Percentiles rank a stretch among this genome's conserved stretches.
Evolutionary conservation across 1,140 invertebrate genomes (phyloP).

Genomic region (Drosophila nasuta): DNA sequence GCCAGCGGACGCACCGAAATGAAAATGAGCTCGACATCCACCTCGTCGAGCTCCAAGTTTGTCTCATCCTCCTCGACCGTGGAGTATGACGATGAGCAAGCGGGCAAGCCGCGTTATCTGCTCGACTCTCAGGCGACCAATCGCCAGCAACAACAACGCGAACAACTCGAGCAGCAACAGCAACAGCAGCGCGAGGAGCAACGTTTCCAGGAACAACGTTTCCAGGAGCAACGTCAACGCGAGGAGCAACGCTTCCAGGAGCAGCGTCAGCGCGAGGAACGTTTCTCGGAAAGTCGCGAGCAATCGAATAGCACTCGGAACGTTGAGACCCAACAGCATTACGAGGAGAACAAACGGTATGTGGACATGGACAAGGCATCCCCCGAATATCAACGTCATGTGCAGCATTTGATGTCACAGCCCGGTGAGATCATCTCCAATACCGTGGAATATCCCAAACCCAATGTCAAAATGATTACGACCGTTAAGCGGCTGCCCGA

Average conservation of each 20-base stretch:
- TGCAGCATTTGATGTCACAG: slow-evolving; percentile 76
- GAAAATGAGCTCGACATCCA: slow-evolving; percentile 76
- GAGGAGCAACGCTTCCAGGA: slow-evolving; percentile 47
- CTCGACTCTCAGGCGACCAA: slow-evolving; percentile 43
- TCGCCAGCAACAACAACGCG: slow-evolving; percentile 7
- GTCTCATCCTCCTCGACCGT: slow-evolving; percentile 73
- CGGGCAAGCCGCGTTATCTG: slow-evolving; percentile 55
- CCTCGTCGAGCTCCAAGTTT: slow-evolving; percentile 71
- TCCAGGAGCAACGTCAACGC: slow-evolving; percentile 42
- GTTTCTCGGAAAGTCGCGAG: slow-evolving; percentile 68
- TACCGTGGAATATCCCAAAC: slow-evolving; percentile 87
- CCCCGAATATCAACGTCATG: slow-evolving; percentile 80
- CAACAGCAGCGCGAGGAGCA: slow-evolving; percentile 31
- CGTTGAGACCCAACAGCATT: slow-evolving; percentile 72
- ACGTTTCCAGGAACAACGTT: slow-evolving; percentile 36
- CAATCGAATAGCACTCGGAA: slow-evolving; percentile 69
- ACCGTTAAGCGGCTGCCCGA: slow-evolving; percentile 88
- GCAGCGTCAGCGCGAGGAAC: slow-evolving; percentile 46
- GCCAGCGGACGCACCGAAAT: slow-evolving; percentile 84
- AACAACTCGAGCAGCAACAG: background rate
- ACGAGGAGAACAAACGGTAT: slow-evolving; percentile 80
- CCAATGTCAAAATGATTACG: slow-evolving; percentile 87
- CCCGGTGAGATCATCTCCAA: slow-evolving; percentile 86
- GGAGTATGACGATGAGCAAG: slow-evolving; percentile 59
- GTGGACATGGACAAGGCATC: slow-evolving; percentile 83